Base-by-base conservation (phyloP, 2,113 vertebrate species). In the Gyps fulvus region DNA sequence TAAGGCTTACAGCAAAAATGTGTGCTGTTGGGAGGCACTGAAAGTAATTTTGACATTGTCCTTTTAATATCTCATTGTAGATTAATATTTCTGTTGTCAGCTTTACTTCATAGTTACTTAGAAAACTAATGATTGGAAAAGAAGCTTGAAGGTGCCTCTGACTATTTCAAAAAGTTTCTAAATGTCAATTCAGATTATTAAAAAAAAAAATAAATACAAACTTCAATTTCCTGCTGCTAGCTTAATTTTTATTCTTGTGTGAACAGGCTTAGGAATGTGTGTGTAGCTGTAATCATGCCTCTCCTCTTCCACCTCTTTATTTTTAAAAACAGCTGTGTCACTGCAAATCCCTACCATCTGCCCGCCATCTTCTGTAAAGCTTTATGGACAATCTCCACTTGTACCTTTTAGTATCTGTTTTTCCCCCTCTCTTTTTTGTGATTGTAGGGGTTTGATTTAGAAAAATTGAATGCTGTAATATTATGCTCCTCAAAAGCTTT, bases 241-340 rank as follows among this genome's bases (percentile, higher is more conserved):
- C 72, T 69, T 79, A 49, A 69, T 83, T 95, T 92, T 92, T 43
- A 19, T 70, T 91, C 42, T 45, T 82, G 61, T 70, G 70, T 77
- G 70, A 77, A 43, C 43, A 77, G 70, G 74, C 87, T 95, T 76
- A 79, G 89, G 93, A 96, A 94, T 58, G 40, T 42, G 49, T 77
- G 67, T 70, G 87, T 86, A 65, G 95, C 93, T 87, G 78, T 61
- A 92, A 85, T 84, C 59, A 7, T 65, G 80, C 89, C 87, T 93
- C 69, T 96, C 88, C 57, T 89, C 89, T 97, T 95, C 97, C 95
- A 94, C 57, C 81, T 89, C 94, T 92, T 97, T 97, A 93, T 97
- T 97, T 97, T 95, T 96, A 94, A 97, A 96, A 97, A 91, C 97
- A 97, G 89, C 93, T 98, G 95, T 96, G 91, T 96, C 94, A 96